Evolutionary conservation across 2,113 vertebrate genomes (phyloP).

Genomic region (Lophura nycthemera): DNA sequence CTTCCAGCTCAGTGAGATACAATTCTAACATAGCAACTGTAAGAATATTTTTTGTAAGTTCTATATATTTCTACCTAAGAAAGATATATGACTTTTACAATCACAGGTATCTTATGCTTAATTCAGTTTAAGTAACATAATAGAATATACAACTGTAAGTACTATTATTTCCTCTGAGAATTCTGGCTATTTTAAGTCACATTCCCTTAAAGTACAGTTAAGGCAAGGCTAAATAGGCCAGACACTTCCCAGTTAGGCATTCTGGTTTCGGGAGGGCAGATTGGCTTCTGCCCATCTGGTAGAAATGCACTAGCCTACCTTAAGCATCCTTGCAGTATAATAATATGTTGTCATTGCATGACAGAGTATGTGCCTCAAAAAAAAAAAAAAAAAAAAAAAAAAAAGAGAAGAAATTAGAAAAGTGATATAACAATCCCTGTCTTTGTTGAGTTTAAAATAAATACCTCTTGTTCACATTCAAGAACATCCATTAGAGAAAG

Average conservation of each 20-base stretch:
- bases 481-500: background rate
- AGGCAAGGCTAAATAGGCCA: background rate
- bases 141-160: background rate
- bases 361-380: background rate
- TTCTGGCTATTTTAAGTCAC: background rate
- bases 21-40: background rate
- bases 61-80: background rate
- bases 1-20: background rate
- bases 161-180: background rate
- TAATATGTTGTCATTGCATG: background rate
- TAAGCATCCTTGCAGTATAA: background rate
- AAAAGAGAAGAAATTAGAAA: background rate
- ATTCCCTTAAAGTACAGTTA: background rate
- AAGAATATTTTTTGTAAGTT: background rate
- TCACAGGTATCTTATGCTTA: background rate
- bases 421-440: background rate
- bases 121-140: background rate
- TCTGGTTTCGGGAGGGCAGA: background rate
- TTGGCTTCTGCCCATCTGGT: background rate
- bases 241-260: background rate
- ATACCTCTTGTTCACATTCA: constrained; percentile 3
- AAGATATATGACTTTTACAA: background rate
- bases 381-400: background rate
- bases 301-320: background rate
- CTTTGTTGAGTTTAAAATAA: background rate